A percentile compares a stretch with the other conserved stretches of the same genome.
phyloP scores from a whole-genome alignment of 1,140 invertebrate species.

The Paralvinella palmiformis region DNA sequence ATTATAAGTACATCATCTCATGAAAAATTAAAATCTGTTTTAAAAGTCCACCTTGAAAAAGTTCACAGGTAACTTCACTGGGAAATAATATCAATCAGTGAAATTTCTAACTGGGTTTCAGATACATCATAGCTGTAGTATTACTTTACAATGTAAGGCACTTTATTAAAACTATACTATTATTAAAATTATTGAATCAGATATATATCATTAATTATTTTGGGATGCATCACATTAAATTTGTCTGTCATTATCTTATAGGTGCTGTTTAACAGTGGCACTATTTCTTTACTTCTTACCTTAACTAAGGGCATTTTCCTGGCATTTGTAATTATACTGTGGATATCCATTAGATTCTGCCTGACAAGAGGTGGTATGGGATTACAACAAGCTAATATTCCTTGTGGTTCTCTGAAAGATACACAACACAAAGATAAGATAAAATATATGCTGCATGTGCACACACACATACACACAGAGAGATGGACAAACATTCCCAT shows the following conservation, averaged over 20 bases:
- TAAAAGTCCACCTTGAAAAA: no score
- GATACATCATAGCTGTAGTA: background rate
- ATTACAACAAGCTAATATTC: slow-evolving; percentile 87
- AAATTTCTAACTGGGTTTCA: no score
- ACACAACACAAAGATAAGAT: background rate
- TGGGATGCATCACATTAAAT: background rate
- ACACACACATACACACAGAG: no score
- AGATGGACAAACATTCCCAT: no score
- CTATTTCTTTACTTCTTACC: slow-evolving; percentile 43
- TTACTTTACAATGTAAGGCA: background rate
- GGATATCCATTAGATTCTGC: slow-evolving; percentile 65
- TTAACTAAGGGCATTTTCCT: slow-evolving; percentile 66
- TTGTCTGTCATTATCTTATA: background rate
- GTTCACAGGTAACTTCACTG: no score
- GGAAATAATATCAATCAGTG: no score
- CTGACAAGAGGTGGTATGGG: slow-evolving; percentile 83
- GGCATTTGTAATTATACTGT: slow-evolving; percentile 63
- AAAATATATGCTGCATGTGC: background rate
- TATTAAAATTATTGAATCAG: background rate
- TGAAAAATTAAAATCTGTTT: no score
- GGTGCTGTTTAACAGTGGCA: background rate
- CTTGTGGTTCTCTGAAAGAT: slow-evolving; percentile 71
- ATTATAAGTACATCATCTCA: no score
- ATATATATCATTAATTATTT: background rate
- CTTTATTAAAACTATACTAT: background rate